Base-by-base conservation (phyloP, 2,888 invertebrate genomes). In the Harpalus rubripes region DNA sequence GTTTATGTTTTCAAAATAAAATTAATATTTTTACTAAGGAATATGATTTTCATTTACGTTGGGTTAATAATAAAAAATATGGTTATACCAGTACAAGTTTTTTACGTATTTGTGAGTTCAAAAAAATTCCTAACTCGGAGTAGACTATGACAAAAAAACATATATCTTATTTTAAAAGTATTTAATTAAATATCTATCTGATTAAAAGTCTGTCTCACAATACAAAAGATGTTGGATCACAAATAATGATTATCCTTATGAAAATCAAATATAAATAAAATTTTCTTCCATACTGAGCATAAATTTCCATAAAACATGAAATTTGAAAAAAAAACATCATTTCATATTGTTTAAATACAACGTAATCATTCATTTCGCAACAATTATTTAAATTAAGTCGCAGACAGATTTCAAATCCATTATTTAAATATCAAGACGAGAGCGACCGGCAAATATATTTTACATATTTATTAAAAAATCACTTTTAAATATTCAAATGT, bases 381-480 rank as follows among this genome's bases (percentile, higher is more conserved):
- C 1, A 59, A 59, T 16, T 16, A 59, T 59, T 59, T 16, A 16
- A 59, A 59, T 59, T 59, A 59, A 59, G 18, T 59, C n/a, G 5
- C 16, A 59, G 18, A 59, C 59, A 1, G 59, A 59, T 16, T 59
- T 16, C 12, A 52, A 52, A 8, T 52, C 44, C 44, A 52, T 52
- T 16, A 72, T 6, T 32, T 52, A 52, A 52, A 52, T 52, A 52
- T 52, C 12, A 1, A 76, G 44, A 22, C 18, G 76, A 52, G 32
- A 76, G 26, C 41, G 16, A 56, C 76, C 56, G 76, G 22, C 26
- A 52, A 76, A 79, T 32, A 79, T 79, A 56, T 59, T 58, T 79
- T 79, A 79, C 79, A 58, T 79, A 79, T 79, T 79, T 79, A 79
- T 79, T 79, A 79, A 79, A 79, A 79, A 59, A 79, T 18, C 56